Base-by-base conservation (phyloP, 2,113 vertebrate species). In the Zootoca vivipara region DNA sequence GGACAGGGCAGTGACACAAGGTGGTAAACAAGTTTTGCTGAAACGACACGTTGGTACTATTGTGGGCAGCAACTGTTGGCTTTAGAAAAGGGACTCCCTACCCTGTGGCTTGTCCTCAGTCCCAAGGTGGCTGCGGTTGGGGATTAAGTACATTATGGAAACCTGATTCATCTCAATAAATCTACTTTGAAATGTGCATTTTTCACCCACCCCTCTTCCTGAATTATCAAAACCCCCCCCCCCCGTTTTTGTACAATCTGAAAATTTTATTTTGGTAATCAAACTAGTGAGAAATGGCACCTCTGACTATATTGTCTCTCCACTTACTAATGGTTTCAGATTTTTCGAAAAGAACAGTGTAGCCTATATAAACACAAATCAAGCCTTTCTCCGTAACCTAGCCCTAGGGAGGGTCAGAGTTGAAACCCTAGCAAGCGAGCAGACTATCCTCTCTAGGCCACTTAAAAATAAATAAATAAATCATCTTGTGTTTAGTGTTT, bases 81-180 rank as follows among this genome's bases (percentile, higher is more conserved):
- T 97, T 0, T 94, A 96, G 18, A 97, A 96, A 56, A 97, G 96
- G 2, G 95, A 97, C 91, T 97, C 97, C 38, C 98, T 99, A 96
- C 98, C 96, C 94, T 98, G 85, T 99, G 98, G 97, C 93, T 99
- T 96, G 97, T 97, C 52, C 96, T 99, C 9, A 98, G 98, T 3
- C 98, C 98, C 89, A 97, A 98, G 83, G 97, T 97, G 0, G 97
- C 87, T 98, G 98, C 28, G 96, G 99, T 82, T 99, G 97, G 97
- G 69, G 75, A 67, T 72, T 12, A 72, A 5, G 18, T 7, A 26
- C 9, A 38, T 67, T 38, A 24, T 65, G 28, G 74, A 52, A 52
- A 69, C 69, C 28, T 2, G 30, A 26, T 26, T 46, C 30, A 52
- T 33, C 13, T 28, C 5, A 86, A 78, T n/a, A 67, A 65, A 33